Percentiles rank a stretch among this genome's conserved stretches.
These are phyloP conservation scores for Linnaemya vulpina DNA, from an alignment of 2,888 invertebrate genomes.

Conservation along the genomic window DNA sequence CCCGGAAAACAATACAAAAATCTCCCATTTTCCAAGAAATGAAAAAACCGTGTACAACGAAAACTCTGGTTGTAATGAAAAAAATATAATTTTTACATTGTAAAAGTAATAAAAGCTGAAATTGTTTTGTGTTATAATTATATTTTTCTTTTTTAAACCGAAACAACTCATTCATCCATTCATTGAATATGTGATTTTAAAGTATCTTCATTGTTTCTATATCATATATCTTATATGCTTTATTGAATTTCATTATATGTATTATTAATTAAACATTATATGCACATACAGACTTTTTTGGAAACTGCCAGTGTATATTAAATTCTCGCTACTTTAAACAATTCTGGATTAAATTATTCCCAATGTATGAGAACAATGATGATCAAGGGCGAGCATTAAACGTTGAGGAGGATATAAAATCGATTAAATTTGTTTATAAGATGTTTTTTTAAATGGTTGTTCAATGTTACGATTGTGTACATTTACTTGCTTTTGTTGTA, in stretches of 20 bases:
- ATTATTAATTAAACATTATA: constrained; percentile 34
- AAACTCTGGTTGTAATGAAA: neutral
- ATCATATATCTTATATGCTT: constrained; percentile 34
- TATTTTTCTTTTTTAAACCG: neutral
- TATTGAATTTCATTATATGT: constrained; percentile 45
- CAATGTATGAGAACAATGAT: constrained; percentile 28
- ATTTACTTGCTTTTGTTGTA: too few species aligned
- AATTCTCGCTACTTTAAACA: constrained; percentile 11
- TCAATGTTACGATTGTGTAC: neutral
- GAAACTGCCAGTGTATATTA: neutral
- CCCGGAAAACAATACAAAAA: too few species aligned
- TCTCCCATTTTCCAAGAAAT: too few species aligned
- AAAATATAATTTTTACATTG: too few species aligned
- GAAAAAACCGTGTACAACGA: too few species aligned
- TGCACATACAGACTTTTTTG: constrained; percentile 24
- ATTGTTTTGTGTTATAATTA: neutral
- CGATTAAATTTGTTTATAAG: constrained; percentile 17
- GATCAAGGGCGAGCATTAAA: constrained; percentile 58
- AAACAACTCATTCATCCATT: constrained; percentile 35
- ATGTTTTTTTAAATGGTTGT: neutral
- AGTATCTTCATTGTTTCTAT: neutral
- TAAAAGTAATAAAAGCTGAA: neutral
- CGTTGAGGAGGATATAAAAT: constrained; percentile 22
- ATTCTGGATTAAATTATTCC: constrained; percentile 46
- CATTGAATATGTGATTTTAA: constrained; percentile 24